phyloP scores from a whole-genome alignment of 2,797 vertebrate genomes.

The Pipistrellus pygmaeus region DNA sequence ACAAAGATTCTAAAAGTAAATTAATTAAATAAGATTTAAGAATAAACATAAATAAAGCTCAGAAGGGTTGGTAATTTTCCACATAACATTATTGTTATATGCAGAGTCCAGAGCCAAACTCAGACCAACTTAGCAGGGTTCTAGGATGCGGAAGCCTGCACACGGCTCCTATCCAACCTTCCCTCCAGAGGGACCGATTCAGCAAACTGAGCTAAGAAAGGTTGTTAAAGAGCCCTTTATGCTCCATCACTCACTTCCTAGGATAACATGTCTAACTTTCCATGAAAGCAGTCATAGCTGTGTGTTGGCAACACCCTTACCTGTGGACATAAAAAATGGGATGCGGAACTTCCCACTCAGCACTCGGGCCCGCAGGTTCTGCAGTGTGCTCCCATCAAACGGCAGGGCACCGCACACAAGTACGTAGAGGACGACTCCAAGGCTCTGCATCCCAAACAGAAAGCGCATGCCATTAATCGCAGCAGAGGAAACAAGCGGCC shows the following conservation, averaged over 20 bases:
- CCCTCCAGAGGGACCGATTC: background rate
- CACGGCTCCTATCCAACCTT: background rate
- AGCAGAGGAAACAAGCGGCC: background rate
- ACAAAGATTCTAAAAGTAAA: too few relatives aligned
- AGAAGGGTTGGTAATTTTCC: background rate
- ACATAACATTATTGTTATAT: background rate
- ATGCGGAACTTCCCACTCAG: constrained; percentile 99
- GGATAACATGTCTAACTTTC: background rate
- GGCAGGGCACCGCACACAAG: constrained; percentile 97
- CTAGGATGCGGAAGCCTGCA: background rate
- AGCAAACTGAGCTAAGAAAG: background rate
- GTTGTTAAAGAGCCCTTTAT: background rate
- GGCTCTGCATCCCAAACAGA: constrained; percentile 89
- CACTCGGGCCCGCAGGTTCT: constrained; percentile 97
- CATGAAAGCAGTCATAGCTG: background rate
- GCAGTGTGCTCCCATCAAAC: constrained; percentile 98
- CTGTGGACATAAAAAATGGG: constrained; percentile 99
- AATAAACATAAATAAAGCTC: background rate
- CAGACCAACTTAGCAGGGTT: background rate
- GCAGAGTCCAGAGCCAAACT: background rate
- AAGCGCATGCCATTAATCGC: fast-evolving
- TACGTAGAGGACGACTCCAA: constrained; percentile 98
- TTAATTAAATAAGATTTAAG: too few relatives aligned
- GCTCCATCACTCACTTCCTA: background rate
- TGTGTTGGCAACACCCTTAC: constrained; percentile 81